Conservation (phyloP, 1,140 invertebrate species). For the Drosophila santomea region DNA sequence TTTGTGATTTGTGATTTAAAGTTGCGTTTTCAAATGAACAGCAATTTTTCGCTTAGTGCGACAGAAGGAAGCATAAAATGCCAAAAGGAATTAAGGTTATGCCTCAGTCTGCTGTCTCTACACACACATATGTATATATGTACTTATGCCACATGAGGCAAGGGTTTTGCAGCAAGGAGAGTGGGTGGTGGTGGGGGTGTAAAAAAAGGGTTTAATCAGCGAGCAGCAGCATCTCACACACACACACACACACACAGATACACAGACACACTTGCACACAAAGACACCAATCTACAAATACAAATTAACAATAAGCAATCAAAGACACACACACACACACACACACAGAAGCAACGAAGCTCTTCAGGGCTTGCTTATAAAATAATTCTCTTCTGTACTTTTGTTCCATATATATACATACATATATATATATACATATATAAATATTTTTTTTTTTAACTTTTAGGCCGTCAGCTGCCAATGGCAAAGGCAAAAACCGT, state of each 20-base stretch:
- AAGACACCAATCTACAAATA: slow-evolving; percentile 72
- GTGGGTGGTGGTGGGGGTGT: slow-evolving; percentile 21
- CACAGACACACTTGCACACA: slow-evolving; percentile 16
- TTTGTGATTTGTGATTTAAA: no score
- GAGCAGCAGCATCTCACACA: slow-evolving; percentile 54
- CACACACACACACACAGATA: slow-evolving; percentile 13
- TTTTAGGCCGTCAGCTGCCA: slow-evolving; percentile 79
- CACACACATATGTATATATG: not conserved
- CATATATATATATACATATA: no score
- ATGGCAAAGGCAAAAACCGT: slow-evolving; percentile 71
- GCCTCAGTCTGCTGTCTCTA: slow-evolving; percentile 24
- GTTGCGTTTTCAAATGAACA: not conserved
- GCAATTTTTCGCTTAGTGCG: not conserved
- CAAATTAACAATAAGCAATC: slow-evolving; percentile 84
- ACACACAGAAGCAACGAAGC: slow-evolving; percentile 19
- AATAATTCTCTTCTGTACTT: slow-evolving; percentile 19
- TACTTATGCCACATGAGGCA: slow-evolving; percentile 38
- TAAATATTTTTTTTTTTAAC: slow-evolving; percentile 6
- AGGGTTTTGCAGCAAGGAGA: slow-evolving; percentile 9
- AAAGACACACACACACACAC: slow-evolving; percentile 69
- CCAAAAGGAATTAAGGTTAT: slow-evolving; percentile 76
- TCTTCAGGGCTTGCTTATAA: slow-evolving; percentile 37
- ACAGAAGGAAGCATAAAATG: slow-evolving; percentile 69
- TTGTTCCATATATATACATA: no score
- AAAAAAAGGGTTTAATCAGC: slow-evolving; percentile 83